Evolutionary conservation across 2,113 vertebrate species (phyloP).

Genomic region (Stegostoma tigrinum): DNA sequence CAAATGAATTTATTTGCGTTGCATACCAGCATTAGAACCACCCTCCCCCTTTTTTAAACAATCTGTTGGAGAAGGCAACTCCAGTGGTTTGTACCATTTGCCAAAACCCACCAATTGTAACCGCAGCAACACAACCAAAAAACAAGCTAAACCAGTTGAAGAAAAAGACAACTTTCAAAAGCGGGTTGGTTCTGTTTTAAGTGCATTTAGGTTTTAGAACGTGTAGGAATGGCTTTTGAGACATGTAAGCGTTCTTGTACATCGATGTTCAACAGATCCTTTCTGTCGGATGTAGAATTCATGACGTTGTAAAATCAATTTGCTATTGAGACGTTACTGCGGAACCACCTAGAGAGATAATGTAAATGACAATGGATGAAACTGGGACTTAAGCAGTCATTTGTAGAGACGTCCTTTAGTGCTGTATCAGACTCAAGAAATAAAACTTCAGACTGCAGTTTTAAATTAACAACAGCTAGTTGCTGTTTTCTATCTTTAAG

Average conservation of each 20-base stretch:
- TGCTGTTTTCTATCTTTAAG: background rate
- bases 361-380: background rate
- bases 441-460: conserved; percentile 31
- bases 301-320: background rate
- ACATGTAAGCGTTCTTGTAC: background rate
- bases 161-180: background rate
- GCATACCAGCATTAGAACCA: background rate
- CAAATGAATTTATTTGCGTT: background rate
- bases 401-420: background rate
- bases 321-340: conserved; percentile 2
- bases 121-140: background rate
- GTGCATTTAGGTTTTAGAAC: background rate
- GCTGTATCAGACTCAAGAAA: background rate
- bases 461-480: background rate
- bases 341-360: background rate
- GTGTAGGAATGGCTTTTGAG: background rate
- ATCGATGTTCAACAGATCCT: background rate
- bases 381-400: background rate
- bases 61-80: background rate
- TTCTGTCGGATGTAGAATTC: background rate
- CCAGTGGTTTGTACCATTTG: background rate
- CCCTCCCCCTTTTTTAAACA: background rate
- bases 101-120: background rate
- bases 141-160: background rate
- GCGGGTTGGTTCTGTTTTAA: background rate